These are phyloP conservation scores for Oligia fasciuncula DNA, from an alignment of 2,888 invertebrate genomes.

Conservation along the genomic window DNA sequence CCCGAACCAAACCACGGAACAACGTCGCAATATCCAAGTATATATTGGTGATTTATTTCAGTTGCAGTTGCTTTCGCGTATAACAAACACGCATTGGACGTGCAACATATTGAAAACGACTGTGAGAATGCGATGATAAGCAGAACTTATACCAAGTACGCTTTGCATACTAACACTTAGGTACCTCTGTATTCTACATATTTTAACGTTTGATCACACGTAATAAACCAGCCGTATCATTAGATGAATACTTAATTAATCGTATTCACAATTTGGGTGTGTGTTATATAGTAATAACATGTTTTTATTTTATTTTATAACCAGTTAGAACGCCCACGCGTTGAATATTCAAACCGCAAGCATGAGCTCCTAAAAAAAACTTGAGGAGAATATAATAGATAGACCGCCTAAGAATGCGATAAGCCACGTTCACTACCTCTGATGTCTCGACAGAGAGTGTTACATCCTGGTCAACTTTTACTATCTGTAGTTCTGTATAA, in stretches of 20 bases:
- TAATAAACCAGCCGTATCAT: conserved; percentile 42
- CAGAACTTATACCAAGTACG: conserved; percentile 49
- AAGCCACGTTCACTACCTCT: conserved; percentile 35
- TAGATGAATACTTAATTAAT: conserved; percentile 63
- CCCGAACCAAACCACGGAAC: conserved; percentile 45
- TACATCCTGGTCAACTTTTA: conserved; percentile 46
- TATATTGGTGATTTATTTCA: conserved; percentile 61
- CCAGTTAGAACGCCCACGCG: conserved; percentile 53
- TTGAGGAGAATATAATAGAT: conserved; percentile 39
- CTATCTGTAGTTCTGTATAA: conserved; percentile 15
- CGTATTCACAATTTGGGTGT: conserved; percentile 56
- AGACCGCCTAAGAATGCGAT: conserved; percentile 41
- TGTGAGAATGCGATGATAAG: conserved; percentile 58
- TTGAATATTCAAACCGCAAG: conserved; percentile 56
- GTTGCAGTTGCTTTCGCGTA: conserved; percentile 37
- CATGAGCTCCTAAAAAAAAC: conserved; percentile 41
- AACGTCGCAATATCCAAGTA: conserved; percentile 46
- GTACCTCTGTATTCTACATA: conserved; percentile 45
- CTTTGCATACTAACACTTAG: conserved; percentile 55
- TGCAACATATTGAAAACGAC: conserved; percentile 58
- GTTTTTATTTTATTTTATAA: conserved; percentile 55
- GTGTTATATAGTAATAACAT: conserved; percentile 54
- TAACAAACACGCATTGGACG: conserved; percentile 59
- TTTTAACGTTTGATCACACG: conserved; percentile 42
- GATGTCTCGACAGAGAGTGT: conserved; percentile 22